A percentile compares a stretch with the other conserved stretches of the same genome.
Conservation (phyloP, 2,888 invertebrate genomes). For the Megalurothrips usitatus region DNA sequence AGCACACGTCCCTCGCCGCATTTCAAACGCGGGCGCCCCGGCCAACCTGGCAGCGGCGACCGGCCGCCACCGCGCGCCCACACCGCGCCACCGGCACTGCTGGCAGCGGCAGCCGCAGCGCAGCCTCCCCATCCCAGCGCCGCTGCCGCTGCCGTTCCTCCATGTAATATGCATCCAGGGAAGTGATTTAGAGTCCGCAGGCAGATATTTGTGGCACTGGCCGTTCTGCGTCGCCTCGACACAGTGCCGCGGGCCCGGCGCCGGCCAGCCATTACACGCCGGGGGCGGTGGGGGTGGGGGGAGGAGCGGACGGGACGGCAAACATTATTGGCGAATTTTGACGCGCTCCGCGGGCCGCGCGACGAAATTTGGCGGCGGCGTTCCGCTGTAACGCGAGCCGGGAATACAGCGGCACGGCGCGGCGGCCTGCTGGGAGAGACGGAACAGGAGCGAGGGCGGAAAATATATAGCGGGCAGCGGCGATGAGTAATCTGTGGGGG, state of each 20-base stretch:
- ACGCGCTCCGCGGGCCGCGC: neutral
- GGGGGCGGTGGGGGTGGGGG: neutral
- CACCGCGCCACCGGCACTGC: too few species aligned
- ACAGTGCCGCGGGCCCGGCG: neutral
- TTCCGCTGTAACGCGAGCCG: neutral
- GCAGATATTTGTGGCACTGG: slow-evolving; percentile 22
- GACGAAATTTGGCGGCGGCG: neutral
- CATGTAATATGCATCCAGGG: slow-evolving; percentile 24
- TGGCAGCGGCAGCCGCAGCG: neutral
- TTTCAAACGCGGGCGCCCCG: too few species aligned
- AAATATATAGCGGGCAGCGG: neutral
- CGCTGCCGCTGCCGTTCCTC: neutral
- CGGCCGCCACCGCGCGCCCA: neutral
- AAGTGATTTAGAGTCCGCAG: slow-evolving; percentile 24
- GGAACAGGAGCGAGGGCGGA: neutral
- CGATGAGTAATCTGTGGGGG: slow-evolving; percentile 21
- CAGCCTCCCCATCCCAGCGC: neutral
- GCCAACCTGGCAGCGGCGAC: neutral
- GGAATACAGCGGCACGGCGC: neutral
- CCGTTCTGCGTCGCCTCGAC: neutral
- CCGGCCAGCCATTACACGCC: neutral
- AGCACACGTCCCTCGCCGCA: neutral
- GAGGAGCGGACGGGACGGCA: neutral
- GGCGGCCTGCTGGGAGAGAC: neutral
- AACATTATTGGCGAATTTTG: neutral